Evolutionary conservation across 2,113 vertebrate species (phyloP).

Genomic region (Dryoscopus gambensis): DNA sequence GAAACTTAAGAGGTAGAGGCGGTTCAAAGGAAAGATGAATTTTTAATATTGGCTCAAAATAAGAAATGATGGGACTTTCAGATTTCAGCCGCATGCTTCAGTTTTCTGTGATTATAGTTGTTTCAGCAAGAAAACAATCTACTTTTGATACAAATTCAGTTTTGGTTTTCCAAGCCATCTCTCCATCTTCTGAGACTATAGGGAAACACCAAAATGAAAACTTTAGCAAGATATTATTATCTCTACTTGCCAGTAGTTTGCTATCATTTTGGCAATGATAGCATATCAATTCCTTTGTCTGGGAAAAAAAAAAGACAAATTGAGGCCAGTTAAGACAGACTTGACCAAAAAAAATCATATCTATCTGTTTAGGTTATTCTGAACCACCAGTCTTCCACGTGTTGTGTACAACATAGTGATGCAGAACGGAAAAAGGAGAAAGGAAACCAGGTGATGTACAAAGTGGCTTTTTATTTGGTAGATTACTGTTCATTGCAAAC

Average conservation of each 20-base stretch:
- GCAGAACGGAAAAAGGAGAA: not conserved
- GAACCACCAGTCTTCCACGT: not conserved
- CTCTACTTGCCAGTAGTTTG: not conserved
- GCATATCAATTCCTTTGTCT: not conserved
- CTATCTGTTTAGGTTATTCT: not conserved
- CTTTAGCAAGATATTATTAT: not conserved
- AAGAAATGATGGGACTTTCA: not conserved
- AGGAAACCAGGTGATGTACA: not conserved
- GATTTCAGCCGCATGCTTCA: not conserved
- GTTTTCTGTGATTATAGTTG: not conserved
- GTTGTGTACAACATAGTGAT: not conserved
- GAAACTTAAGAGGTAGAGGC: not conserved
- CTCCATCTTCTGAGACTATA: not conserved
- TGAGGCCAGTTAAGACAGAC: not conserved
- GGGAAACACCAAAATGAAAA: not conserved
- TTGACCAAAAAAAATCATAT: not conserved
- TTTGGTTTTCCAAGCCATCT: not conserved
- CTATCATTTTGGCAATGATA: not conserved
- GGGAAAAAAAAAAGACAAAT: not conserved
- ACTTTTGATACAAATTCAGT: not conserved
- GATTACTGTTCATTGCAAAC: not conserved
- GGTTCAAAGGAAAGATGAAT: not conserved
- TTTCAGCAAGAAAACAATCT: not conserved
- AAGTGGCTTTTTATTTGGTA: not conserved
- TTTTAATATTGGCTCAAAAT: not conserved